Percentiles rank a stretch among this genome's conserved stretches.
phyloP scores from a whole-genome alignment of 2,113 vertebrate species.

The Chloroceryle aenea region DNA sequence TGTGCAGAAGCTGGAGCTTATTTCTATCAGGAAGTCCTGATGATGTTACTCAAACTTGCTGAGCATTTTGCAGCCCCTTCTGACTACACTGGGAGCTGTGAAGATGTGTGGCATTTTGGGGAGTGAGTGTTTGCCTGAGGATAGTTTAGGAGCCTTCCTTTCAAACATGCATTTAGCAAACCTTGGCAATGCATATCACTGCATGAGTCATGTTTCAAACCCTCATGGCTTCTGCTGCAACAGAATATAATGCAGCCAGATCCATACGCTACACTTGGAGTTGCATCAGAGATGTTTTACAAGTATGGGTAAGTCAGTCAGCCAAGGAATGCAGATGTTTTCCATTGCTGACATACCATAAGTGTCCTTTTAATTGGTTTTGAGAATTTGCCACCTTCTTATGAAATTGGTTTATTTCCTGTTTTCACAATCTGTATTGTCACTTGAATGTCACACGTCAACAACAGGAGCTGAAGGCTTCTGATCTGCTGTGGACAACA shows the following conservation, averaged over 20 bases:
- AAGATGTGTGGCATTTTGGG: neutral
- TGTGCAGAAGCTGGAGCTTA: neutral
- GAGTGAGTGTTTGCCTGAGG: conserved; percentile 7
- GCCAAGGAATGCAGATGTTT: neutral
- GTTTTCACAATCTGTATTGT: neutral
- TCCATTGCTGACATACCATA: neutral
- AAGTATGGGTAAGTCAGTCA: neutral
- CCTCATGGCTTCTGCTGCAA: conserved; percentile 5
- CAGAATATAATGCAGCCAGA: neutral
- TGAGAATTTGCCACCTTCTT: neutral
- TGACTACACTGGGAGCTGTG: neutral
- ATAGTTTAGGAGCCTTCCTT: neutral
- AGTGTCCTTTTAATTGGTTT: neutral
- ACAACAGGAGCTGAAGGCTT: neutral
- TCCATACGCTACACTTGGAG: neutral
- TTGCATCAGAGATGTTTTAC: neutral
- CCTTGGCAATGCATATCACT: neutral
- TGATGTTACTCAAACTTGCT: neutral
- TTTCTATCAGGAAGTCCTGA: neutral
- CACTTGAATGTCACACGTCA: neutral
- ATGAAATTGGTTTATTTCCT: no score
- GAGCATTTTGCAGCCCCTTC: neutral
- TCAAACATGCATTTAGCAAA: neutral
- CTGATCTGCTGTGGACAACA: neutral
- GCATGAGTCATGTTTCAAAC: conserved; percentile 36